These are phyloP conservation scores for Ptychoptera albimana DNA, from an alignment of 2,888 invertebrate species.

Conservation along the genomic window DNA sequence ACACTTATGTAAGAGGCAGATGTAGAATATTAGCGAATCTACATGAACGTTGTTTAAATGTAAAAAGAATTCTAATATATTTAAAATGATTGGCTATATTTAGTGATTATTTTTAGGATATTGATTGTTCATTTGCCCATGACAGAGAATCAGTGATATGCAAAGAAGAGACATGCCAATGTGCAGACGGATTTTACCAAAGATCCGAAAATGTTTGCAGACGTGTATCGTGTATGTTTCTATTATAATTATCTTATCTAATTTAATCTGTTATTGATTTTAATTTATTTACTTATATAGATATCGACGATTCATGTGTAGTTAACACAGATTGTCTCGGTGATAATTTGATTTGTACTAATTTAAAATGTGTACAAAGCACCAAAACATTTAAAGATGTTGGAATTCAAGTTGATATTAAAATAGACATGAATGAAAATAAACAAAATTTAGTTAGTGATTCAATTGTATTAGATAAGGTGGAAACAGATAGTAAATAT, in stretches of 20 bases:
- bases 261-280: not conserved
- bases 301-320: conserved; percentile 26
- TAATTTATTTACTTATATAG: conserved; percentile 1
- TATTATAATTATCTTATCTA: not conserved
- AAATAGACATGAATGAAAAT: not conserved
- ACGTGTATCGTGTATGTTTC: conserved; percentile 27
- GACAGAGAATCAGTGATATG: conserved; percentile 28
- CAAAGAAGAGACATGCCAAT: conserved; percentile 21
- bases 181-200: conserved; percentile 29
- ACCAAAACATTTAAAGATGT: not conserved
- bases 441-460: not conserved
- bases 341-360: not conserved
- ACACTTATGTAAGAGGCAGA: conserved; percentile 26
- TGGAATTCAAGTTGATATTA: not conserved
- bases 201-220: conserved; percentile 30
- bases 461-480: not conserved
- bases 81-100: not conserved
- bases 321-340: conserved; percentile 26
- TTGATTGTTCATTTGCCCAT: conserved; percentile 28
- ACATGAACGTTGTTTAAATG: conserved; percentile 22
- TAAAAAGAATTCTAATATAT: conserved; percentile 12
- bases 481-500: not conserved
- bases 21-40: conserved; percentile 25
- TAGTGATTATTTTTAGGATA: conserved; percentile 14
- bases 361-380: not conserved